Evolutionary conservation across 2,113 vertebrate species (phyloP), one percentile per base, ranked within the genome.

Genomic region (Centropus unirufus): DNA sequence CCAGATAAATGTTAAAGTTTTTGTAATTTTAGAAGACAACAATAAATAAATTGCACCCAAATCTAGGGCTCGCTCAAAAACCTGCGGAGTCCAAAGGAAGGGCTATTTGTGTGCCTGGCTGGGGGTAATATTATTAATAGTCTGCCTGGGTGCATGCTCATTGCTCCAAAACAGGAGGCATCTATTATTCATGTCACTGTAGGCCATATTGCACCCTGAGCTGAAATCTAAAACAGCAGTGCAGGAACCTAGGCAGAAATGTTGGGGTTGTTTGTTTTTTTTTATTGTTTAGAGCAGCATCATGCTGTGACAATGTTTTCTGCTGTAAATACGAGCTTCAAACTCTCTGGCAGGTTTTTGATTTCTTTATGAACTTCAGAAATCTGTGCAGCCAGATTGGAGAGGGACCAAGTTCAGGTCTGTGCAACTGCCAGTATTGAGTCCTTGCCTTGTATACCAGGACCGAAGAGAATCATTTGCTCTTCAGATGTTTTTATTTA

Each of bases 401-500:
- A 89, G 36, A 75, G 8, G 7, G 14, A 58, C 40, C 23, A 82
- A 87, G 51, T 34, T 46, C 73, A 89, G 57, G 30, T 46, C 36
- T 40, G 30, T 39, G 20, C 49, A 76, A 18, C 30, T 74, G 51
- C 22, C 59, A 55, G 9, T 63, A 9, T 22, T 64, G 51, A 46
- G n/a, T 75, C 17, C 20, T 78, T 81, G 39, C 34, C 34, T 80
- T 39, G 24, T 55, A 39, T 39, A 81, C 23, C 19, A 57, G 44
- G 12, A 17, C 19, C 78, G 47, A 89, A 49, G n/a, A 27, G 29
- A 94, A 52, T 90, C 59, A 83, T 95, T 85, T 94, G 90, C 32
- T 90, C 19, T 57, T 94, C 92, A 95, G 76, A 91, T 94, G 82
- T 30, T 90, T 93, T 80, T 88, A 77, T 92, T 94, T 90, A 57